Evolutionary conservation across 2,113 vertebrate species (phyloP), one percentile per base, ranked within the genome.

Genomic region (Rhipidura dahli): DNA sequence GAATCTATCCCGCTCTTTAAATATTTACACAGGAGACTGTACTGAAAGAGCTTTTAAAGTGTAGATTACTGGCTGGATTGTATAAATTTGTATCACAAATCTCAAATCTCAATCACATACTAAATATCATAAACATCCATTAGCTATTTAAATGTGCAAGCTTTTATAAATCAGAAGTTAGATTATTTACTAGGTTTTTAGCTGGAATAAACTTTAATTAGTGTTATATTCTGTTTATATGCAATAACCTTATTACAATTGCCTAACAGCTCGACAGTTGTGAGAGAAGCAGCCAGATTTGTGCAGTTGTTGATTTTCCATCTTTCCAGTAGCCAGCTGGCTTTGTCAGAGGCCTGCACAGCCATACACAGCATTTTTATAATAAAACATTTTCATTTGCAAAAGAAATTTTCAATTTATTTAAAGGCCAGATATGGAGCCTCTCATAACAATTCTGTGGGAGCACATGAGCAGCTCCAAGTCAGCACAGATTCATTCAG

Each of bases 241-340:
- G 77, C 56, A 90, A 33, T 71, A 95, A 73, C 40, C 47, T 68
- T 78, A 56, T 83, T 90, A 47, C 56, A 90, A 30, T 80, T 90
- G 87, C 79, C 76, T 69, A 91, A 84, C 28, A 91, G 77, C 60
- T 40, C 0, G 0, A 40, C 42, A 73, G 66, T 77, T 90, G 47
- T 85, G 75, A 92, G 90, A 90, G 66, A 85, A 87, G 78, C 27
- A 61, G 75, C n/a, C 79, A 85, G 83, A 51, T 72, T 50, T 83
- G 71, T 85, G 87, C 69, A 91, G 73, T 80, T 35, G 2, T 59
- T 49, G 68, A 64, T 88, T 89, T 91, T 83, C 82, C 59, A 47
- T 65, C 53, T 93, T 93, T 68, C 69, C 85, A 86, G 85, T 42
- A 86, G 40, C 73, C 87, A 93, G 60, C 72, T 93, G 85, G 69